These are phyloP conservation scores for Pachydiplax longipennis DNA, from an alignment of 2,888 invertebrate species.

Conservation along the genomic window DNA sequence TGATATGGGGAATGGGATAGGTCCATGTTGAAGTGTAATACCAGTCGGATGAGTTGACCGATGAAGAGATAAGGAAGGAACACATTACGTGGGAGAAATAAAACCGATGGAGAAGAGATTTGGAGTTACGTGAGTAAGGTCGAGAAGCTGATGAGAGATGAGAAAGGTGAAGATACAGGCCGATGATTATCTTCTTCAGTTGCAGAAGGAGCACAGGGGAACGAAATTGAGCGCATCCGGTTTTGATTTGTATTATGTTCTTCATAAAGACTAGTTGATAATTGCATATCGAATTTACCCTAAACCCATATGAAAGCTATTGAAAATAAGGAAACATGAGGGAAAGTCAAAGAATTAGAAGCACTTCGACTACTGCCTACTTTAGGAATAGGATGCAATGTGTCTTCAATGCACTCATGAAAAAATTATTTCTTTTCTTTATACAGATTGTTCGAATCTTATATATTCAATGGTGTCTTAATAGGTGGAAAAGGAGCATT, in stretches of 20 bases:
- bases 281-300: not conserved
- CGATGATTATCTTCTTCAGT: not conserved
- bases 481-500: no score
- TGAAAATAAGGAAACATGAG: no score
- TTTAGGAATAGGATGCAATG: no score
- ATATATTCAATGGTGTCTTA: no score
- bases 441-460: no score
- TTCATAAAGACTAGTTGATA: not conserved
- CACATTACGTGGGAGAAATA: not conserved
- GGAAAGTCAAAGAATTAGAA: no score
- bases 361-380: no score
- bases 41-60: not conserved
- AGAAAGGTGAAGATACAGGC: not conserved
- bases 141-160: not conserved
- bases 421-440: no score
- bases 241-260: not conserved
- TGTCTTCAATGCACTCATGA: no score
- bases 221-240: not conserved
- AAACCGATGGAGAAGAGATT: not conserved
- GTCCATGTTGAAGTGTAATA: not conserved
- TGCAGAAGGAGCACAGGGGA: not conserved
- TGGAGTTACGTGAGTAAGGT: not conserved
- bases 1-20: not conserved
- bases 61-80: not conserved
- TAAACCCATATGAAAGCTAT: no score